phyloP scores from a whole-genome alignment of 2,797 vertebrate genomes.

The Scolopax rusticola region DNA sequence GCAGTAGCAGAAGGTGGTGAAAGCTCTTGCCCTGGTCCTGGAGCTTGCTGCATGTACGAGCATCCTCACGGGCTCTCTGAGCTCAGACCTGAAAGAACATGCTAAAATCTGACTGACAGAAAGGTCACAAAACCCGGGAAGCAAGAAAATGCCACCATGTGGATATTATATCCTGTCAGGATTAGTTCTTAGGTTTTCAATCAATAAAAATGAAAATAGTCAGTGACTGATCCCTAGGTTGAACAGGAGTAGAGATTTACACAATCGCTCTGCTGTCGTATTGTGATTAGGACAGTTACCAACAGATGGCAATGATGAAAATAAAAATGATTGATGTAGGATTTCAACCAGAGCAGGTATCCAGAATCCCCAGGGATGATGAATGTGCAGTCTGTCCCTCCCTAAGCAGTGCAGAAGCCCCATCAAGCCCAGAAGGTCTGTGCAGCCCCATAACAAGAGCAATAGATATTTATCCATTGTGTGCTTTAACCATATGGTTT shows the following conservation, averaged over 20 bases:
- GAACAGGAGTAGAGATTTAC: not conserved
- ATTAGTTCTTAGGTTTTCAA: not conserved
- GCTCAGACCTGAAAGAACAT: too few species aligned
- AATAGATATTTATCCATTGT: rapidly evolving
- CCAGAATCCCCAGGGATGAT: not conserved
- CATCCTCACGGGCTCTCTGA: rapidly evolving
- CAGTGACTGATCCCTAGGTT: not conserved
- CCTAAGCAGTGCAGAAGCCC: not conserved
- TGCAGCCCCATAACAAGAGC: not conserved
- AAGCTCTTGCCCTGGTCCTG: not conserved
- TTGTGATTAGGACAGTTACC: not conserved
- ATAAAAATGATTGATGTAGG: rapidly evolving
- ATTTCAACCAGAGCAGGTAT: not conserved
- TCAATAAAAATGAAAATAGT: not conserved
- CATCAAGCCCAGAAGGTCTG: rapidly evolving
- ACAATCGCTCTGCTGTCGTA: rapidly evolving
- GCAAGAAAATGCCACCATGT: not conserved
- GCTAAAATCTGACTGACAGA: not conserved
- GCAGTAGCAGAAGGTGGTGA: not conserved
- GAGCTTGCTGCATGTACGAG: not conserved
- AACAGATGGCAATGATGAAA: not conserved
- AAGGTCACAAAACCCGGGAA: not conserved
- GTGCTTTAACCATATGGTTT: not conserved
- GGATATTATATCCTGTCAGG: not conserved
- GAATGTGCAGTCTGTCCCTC: not conserved